Evolutionary conservation across 2,888 invertebrate genomes (phyloP).

Genomic region (Archaeoteleia sp.): DNA sequence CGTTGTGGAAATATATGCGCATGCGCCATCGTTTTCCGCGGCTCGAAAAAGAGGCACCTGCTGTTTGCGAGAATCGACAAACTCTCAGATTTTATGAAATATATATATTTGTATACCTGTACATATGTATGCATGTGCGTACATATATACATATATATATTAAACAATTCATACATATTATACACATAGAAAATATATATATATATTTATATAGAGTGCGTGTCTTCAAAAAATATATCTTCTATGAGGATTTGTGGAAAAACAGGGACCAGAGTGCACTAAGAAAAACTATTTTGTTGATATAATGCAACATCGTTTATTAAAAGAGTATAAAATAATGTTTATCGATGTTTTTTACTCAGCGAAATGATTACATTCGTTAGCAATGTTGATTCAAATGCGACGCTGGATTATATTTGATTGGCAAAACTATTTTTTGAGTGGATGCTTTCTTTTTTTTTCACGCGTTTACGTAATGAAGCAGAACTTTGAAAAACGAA

Average conservation of each 20-base stretch:
- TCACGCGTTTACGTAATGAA: neutral
- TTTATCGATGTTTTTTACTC: neutral
- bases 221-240: slow-evolving; percentile 27
- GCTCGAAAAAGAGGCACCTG: slow-evolving; percentile 35
- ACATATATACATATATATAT: no score
- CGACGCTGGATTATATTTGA: no score
- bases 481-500: neutral
- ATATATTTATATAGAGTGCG: slow-evolving; percentile 37
- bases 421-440: slow-evolving; percentile 4
- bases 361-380: no score
- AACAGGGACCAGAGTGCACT: slow-evolving; percentile 46
- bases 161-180: no score
- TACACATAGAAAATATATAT: slow-evolving; percentile 34
- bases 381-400: no score
- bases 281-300: slow-evolving; percentile 18
- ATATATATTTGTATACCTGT: slow-evolving; percentile 48
- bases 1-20: slow-evolving; percentile 47
- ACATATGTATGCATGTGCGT: slow-evolving; percentile 41
- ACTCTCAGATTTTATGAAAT: slow-evolving; percentile 36
- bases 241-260: slow-evolving; percentile 39
- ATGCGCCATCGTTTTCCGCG: slow-evolving; percentile 46
- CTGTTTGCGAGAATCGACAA: slow-evolving; percentile 42
- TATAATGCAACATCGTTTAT: neutral
- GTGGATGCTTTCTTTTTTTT: slow-evolving; percentile 2
- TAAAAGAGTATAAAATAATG: neutral